These are phyloP conservation scores for Mythimna impura DNA, from an alignment of 2,888 invertebrate genomes.

Conservation along the genomic window DNA sequence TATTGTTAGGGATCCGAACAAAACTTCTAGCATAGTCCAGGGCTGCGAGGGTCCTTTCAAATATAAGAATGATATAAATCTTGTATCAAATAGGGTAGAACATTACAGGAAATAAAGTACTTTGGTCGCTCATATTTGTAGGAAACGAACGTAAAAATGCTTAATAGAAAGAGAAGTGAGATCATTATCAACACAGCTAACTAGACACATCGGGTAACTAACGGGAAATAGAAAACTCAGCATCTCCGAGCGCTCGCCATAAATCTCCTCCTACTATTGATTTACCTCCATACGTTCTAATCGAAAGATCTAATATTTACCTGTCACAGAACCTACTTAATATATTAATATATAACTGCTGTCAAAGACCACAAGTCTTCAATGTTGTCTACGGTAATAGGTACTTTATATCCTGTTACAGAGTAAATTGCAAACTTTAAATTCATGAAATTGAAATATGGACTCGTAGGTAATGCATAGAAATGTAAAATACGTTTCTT, in stretches of 20 bases:
- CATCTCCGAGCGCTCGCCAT: neutral
- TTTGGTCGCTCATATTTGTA: neutral
- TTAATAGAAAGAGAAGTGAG: slow-evolving; percentile 14
- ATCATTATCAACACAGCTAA: slow-evolving; percentile 9
- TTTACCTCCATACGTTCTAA: slow-evolving; percentile 19
- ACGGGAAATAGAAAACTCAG: slow-evolving; percentile 14
- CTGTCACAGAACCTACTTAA: neutral
- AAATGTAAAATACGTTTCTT: slow-evolving; percentile 19
- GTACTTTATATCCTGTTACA: slow-evolving; percentile 22
- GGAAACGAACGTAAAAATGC: neutral
- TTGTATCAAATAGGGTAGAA: slow-evolving; percentile 25
- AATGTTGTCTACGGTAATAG: slow-evolving; percentile 21
- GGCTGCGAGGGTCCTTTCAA: slow-evolving; percentile 13
- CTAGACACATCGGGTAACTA: slow-evolving; percentile 24
- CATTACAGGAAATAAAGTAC: slow-evolving; percentile 19
- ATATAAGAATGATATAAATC: slow-evolving; percentile 29
- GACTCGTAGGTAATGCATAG: slow-evolving; percentile 30
- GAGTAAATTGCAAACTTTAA: slow-evolving; percentile 21
- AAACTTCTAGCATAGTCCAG: slow-evolving; percentile 26
- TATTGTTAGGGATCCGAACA: slow-evolving; percentile 23
- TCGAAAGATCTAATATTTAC: slow-evolving; percentile 31
- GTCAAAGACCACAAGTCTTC: slow-evolving; percentile 17
- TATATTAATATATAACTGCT: slow-evolving; percentile 26
- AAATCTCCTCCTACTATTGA: slow-evolving; percentile 4
- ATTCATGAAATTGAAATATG: slow-evolving; percentile 46